Evolutionary conservation across 2,888 invertebrate genomes (phyloP).

Genomic region (Parochlus steinenii): DNA sequence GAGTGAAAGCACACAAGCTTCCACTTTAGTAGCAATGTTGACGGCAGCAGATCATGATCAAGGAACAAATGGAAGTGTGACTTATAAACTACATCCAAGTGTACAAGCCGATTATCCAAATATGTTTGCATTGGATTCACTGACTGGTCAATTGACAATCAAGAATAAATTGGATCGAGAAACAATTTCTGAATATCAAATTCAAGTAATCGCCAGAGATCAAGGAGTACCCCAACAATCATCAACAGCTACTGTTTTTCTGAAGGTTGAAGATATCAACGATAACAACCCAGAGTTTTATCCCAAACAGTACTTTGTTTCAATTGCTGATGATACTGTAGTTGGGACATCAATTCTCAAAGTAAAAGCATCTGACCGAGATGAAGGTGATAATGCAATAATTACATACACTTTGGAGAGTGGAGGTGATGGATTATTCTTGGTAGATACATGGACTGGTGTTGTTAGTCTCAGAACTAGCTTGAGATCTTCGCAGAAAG

Average conservation of each 20-base stretch:
- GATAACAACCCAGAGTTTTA: slow-evolving; percentile 88
- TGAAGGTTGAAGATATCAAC: slow-evolving; percentile 73
- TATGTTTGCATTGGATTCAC: slow-evolving; percentile 63
- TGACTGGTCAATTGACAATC: slow-evolving; percentile 72
- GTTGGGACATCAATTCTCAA: slow-evolving; percentile 49
- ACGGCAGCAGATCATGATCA: slow-evolving; percentile 84
- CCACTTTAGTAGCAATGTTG: slow-evolving; percentile 64
- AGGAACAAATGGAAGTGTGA: slow-evolving; percentile 82
- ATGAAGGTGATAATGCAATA: slow-evolving; percentile 76
- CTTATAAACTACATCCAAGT: slow-evolving; percentile 61
- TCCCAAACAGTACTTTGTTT: slow-evolving; percentile 69
- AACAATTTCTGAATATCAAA: slow-evolving; percentile 55
- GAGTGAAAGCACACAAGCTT: slow-evolving; percentile 63
- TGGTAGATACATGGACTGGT: slow-evolving; percentile 61
- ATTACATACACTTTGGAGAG: slow-evolving; percentile 62
- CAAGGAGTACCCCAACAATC: slow-evolving; percentile 82
- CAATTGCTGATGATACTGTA: slow-evolving; percentile 49
- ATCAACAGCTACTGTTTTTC: slow-evolving; percentile 70
- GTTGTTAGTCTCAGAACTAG: slow-evolving; percentile 51
- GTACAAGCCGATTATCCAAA: slow-evolving; percentile 68
- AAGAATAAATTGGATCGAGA: slow-evolving; percentile 67
- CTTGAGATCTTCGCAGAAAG: slow-evolving; percentile 43
- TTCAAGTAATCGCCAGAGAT: slow-evolving; percentile 77
- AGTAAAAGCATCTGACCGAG: slow-evolving; percentile 69
- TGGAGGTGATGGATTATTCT: slow-evolving; percentile 65